phyloP scores from a whole-genome alignment of 2,888 invertebrate genomes.

The Siphlonurus alternatus region DNA sequence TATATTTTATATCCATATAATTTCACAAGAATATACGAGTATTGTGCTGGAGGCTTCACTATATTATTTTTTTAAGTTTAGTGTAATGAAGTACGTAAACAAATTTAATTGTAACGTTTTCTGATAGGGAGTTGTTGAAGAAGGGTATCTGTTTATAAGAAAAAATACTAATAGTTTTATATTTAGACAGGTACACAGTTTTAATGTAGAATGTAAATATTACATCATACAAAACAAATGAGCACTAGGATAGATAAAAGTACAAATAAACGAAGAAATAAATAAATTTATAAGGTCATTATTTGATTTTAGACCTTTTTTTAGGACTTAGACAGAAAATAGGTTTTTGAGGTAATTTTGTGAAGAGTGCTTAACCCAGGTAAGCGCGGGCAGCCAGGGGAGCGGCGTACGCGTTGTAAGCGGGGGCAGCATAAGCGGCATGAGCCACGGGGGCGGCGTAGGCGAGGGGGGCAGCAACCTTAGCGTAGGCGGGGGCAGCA shows the following conservation, averaged over 20 bases:
- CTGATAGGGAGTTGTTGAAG: too few relatives aligned
- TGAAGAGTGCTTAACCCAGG: not conserved
- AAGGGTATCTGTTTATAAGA: too few relatives aligned
- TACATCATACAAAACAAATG: not conserved
- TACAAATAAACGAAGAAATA: not conserved
- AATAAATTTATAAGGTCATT: too few relatives aligned
- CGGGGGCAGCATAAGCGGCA: not conserved
- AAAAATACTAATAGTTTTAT: not conserved
- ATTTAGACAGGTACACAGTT: not conserved
- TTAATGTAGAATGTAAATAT: not conserved
- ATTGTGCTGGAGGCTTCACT: too few relatives aligned
- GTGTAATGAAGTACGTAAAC: too few relatives aligned
- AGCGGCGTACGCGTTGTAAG: not conserved
- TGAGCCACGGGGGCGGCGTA: slow-evolving; percentile 16
- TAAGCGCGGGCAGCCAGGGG: not conserved
- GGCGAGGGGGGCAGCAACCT: slow-evolving; percentile 3
- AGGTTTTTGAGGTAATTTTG: too few relatives aligned
- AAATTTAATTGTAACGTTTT: too few relatives aligned
- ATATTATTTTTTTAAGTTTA: too few relatives aligned
- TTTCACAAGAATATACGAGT: too few relatives aligned
- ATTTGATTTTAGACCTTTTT: too few relatives aligned
- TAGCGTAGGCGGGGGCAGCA: slow-evolving; percentile 4
- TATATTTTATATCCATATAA: too few relatives aligned
- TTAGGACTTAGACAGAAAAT: too few relatives aligned
- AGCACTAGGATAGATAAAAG: not conserved